phyloP scores from a whole-genome alignment of 1,140 invertebrate species.

The Calephelis virginiensis region DNA sequence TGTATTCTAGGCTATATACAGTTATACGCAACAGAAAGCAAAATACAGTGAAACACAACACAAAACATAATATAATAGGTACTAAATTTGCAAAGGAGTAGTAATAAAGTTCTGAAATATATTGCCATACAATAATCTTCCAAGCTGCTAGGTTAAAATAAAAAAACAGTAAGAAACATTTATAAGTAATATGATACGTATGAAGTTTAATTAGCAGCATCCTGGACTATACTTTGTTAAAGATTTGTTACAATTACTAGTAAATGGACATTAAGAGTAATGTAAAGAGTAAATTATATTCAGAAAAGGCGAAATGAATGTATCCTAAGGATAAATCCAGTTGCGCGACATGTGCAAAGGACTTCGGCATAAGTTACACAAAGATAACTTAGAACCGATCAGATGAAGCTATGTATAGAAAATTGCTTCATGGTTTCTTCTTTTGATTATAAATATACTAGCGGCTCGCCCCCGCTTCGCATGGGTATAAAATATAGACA shows the following conservation, averaged over 20 bases:
- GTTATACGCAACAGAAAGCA: too few species aligned
- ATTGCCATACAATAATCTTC: too few species aligned
- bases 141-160: too few species aligned
- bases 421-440: background rate
- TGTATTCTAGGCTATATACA: too few species aligned
- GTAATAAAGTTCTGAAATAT: too few species aligned
- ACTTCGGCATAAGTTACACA: background rate
- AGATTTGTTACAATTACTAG: constrained; percentile 50
- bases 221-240: constrained; percentile 42
- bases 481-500: too few species aligned
- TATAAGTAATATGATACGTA: too few species aligned
- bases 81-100: too few species aligned
- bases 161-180: too few species aligned
- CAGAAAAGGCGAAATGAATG: background rate
- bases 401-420: background rate
- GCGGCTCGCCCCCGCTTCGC: too few species aligned
- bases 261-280: constrained; percentile 7
- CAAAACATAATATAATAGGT: too few species aligned
- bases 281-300: constrained; percentile 5
- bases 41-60: too few species aligned
- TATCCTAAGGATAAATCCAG: constrained; percentile 5
- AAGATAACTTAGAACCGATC: background rate
- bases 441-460: background rate
- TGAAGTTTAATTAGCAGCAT: constrained; percentile 37
- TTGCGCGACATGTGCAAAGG: background rate